Evolutionary conservation across 2,888 invertebrate species (phyloP).

Genomic region (Diploptera punctata): DNA sequence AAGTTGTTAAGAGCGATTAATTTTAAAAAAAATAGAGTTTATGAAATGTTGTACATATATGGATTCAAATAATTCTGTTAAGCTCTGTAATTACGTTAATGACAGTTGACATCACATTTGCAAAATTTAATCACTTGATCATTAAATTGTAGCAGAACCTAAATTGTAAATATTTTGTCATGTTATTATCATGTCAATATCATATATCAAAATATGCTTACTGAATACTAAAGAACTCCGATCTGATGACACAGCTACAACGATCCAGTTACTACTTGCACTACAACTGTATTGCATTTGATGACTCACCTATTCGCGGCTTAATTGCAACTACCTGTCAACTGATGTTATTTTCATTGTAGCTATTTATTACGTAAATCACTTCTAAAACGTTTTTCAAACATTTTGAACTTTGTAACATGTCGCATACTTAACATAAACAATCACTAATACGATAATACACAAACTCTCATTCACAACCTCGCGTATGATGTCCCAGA

Average conservation of each 20-base stretch:
- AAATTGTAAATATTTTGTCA: constrained; percentile 8
- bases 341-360: constrained; percentile 8
- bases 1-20: too few relatives aligned
- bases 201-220: too few relatives aligned
- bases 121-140: too few relatives aligned
- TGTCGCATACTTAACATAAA: constrained; percentile 10
- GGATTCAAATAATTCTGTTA: too few relatives aligned
- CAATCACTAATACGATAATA: constrained; percentile 3
- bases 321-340: constrained; percentile 28
- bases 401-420: constrained; percentile 2
- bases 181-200: too few relatives aligned
- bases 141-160: too few relatives aligned
- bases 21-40: too few relatives aligned
- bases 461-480: constrained; percentile 25
- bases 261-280: constrained; percentile 10
- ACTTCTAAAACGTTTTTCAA: neutral
- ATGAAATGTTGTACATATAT: too few relatives aligned
- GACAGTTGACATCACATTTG: too few relatives aligned
- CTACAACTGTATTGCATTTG: constrained; percentile 4
- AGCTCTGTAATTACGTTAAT: too few relatives aligned
- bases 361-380: neutral
- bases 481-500: constrained; percentile 13
- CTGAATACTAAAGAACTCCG: too few relatives aligned
- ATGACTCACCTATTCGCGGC: constrained; percentile 29
- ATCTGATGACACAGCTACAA: neutral